These are phyloP conservation scores for Hydroisotoma schaefferi DNA, from an alignment of 2,888 invertebrate species.

Conservation along the genomic window DNA sequence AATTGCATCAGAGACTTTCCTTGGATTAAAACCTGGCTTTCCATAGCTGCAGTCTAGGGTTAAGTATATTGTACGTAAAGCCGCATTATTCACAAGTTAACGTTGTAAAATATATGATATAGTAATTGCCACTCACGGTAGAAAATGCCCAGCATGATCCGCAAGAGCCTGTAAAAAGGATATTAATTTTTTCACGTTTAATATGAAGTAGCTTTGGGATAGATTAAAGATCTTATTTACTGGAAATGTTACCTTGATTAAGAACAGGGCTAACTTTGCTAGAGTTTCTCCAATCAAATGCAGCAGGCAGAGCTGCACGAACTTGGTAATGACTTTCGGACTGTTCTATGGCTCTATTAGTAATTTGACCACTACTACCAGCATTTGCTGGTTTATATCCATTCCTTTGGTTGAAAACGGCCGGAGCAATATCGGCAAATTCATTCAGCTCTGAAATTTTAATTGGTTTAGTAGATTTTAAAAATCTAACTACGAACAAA, in stretches of 20 bases:
- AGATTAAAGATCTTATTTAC: no score
- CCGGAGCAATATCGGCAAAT: neutral
- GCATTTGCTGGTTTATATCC: neutral
- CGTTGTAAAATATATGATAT: no score
- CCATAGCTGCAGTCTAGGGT: neutral
- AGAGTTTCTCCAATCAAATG: neutral
- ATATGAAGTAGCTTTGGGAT: no score
- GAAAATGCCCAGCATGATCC: conserved; percentile 1
- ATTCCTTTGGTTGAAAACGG: neutral
- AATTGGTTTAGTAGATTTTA: no score
- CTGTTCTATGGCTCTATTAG: neutral
- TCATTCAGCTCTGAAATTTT: no score
- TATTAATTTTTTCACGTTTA: no score
- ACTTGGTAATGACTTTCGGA: no score
- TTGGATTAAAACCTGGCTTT: neutral
- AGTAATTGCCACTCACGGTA: neutral
- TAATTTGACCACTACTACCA: neutral
- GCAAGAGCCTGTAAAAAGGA: neutral
- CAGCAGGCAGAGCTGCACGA: neutral
- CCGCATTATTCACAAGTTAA: no score
- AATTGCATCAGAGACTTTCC: no score
- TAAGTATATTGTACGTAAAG: no score
- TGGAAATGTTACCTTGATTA: neutral
- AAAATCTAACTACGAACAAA: no score
- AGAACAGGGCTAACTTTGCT: neutral